These are phyloP conservation scores for Acrocera orbiculus DNA, from an alignment of 2,888 invertebrate genomes.

Conservation along the genomic window DNA sequence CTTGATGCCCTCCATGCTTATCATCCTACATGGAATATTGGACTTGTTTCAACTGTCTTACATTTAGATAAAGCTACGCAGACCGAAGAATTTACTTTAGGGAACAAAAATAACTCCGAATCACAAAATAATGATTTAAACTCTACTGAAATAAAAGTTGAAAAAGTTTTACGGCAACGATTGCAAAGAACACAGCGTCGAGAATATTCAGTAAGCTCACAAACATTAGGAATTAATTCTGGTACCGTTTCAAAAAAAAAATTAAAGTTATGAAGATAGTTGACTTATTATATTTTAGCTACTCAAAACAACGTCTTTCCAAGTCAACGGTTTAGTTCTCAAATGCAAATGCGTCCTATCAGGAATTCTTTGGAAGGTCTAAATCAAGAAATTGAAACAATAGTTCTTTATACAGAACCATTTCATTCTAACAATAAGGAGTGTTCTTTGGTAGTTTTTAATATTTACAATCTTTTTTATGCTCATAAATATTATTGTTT, in stretches of 20 bases:
- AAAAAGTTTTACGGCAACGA: slow-evolving; percentile 38
- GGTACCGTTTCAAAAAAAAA: no score
- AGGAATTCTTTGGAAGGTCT: slow-evolving; percentile 72
- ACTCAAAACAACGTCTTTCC: slow-evolving; percentile 2
- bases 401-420: slow-evolving; percentile 42
- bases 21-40: slow-evolving; percentile 58
- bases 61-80: slow-evolving; percentile 66
- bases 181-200: slow-evolving; percentile 40
- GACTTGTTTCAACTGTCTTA: slow-evolving; percentile 33
- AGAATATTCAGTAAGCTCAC: slow-evolving; percentile 17
- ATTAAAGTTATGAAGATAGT: no score
- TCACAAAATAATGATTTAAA: slow-evolving; percentile 1
- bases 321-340: slow-evolving; percentile 34
- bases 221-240: slow-evolving; percentile 14
- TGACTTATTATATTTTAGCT: neutral
- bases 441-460: slow-evolving; percentile 8
- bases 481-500: neutral
- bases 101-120: no score
- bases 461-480: neutral
- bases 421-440: slow-evolving; percentile 17
- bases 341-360: slow-evolving; percentile 40
- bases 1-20: slow-evolving; percentile 60
- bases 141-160: slow-evolving; percentile 37
- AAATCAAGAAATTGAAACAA: slow-evolving; percentile 70
- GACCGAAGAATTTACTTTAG: slow-evolving; percentile 33